Percentiles rank a stretch among this genome's conserved stretches.
These are phyloP conservation scores for Tromatobia lineatoria DNA, from an alignment of 2,888 invertebrate genomes.

Conservation along the genomic window DNA sequence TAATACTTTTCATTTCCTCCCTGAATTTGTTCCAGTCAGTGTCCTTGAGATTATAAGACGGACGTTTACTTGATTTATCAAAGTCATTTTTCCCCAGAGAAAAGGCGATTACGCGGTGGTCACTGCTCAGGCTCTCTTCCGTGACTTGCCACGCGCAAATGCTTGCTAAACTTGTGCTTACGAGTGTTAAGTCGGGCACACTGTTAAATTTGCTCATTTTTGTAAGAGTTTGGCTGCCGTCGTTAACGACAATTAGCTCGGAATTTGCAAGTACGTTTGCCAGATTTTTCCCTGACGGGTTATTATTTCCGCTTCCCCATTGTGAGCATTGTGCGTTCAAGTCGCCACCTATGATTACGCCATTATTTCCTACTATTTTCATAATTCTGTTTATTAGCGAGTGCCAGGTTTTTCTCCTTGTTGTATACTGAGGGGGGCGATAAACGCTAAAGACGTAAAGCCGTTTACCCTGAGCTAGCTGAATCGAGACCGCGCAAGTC, in stretches of 20 bases:
- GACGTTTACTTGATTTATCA: conserved; percentile 2
- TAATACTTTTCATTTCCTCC: conserved; percentile 1
- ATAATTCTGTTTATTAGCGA: conserved; percentile 30
- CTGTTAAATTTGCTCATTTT: conserved; percentile 1
- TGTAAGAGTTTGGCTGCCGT: conserved; percentile 18
- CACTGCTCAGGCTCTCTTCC: conserved; percentile 41
- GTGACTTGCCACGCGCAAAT: conserved; percentile 32
- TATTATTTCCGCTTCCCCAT: conserved; percentile 25
- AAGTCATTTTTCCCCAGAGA: neutral
- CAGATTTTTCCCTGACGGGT: conserved; percentile 33
- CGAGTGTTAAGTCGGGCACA: conserved; percentile 49
- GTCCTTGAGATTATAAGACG: conserved; percentile 17
- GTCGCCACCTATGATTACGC: conserved; percentile 27
- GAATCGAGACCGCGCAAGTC: neutral
- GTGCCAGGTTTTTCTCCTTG: conserved; percentile 19
- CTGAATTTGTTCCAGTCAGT: conserved; percentile 39
- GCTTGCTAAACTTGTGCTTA: conserved; percentile 11
- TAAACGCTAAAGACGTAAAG: conserved; percentile 28
- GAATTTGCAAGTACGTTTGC: neutral
- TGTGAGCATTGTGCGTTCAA: conserved; percentile 28
- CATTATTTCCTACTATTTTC: conserved; percentile 19
- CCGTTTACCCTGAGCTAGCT: conserved; percentile 3
- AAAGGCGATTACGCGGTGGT: conserved; percentile 41
- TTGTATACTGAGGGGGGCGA: conserved; percentile 5
- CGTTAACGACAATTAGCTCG: conserved; percentile 32